Base-by-base conservation (phyloP, 2,113 vertebrate species). In the Aleadryas rufinucha region DNA sequence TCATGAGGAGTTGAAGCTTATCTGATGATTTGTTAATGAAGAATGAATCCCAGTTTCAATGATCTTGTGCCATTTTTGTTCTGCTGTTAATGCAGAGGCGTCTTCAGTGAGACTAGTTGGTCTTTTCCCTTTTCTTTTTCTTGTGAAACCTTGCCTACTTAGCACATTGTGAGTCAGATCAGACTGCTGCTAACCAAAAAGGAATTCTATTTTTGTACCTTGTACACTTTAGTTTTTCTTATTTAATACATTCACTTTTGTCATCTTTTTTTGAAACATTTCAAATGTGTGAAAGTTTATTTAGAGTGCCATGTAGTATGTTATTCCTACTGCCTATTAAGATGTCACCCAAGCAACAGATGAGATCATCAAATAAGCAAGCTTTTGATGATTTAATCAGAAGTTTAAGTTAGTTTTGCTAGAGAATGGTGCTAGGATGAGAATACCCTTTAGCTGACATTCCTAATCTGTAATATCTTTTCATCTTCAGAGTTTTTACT, bases 131-230 rank as follows among this genome's bases (percentile, higher is more conserved):
- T 94, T 84, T 76, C 41, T 85, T 76, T 88, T 88, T 79, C 50
- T 69, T 83, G 75, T 82, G 70, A 79, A 91, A 49, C 75, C 57
- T 88, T 91, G 78, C 70, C 74, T 93, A 84, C 90, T 76, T 90
- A 86, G 42, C 88, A 93, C 63, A n/a, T 42, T 45, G 41, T 94
- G 92, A 94, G 85, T 95, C 95, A 91, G 71, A 87, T 78, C 87
- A 92, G 78, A 66, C 82, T 93, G 37, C 85, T 91, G 57, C 70
- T 85, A 91, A 87, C 82, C 44, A 71, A 81, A 91, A 91, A 49
- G 26, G 41, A 71, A 56, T 87, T 80, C 85, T 95, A 90, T 94
- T 95, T 95, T 92, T 92, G 54, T 86, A 80, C 50, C 54, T 90
- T 82, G 41, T 76, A 60, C 21, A 13, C 45, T 88, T 83, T 12